Base-by-base conservation (phyloP, 2,888 invertebrate species). In the Trichogramma dendrolimi region DNA sequence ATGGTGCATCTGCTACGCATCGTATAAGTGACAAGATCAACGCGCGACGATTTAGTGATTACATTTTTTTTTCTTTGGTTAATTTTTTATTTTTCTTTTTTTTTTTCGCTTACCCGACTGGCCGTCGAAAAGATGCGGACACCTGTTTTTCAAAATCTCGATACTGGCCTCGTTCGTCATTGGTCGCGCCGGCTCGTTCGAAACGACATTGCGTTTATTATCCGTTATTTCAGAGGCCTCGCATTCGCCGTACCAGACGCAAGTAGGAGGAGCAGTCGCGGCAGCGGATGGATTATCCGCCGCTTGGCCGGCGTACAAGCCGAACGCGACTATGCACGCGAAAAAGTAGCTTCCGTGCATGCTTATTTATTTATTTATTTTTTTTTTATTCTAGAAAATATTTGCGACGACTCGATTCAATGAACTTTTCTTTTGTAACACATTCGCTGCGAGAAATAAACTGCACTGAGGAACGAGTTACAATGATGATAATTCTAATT, bases 171-270 rank as follows among this genome's bases (percentile, higher is more conserved):
- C 68, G 55, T 77, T 67, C 8, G 78, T 68, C 0, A 83, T 58
- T 0, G 77, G 62, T 65, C 71, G 53, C 64, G 83, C 72, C 10
- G 83, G 55, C 0, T 70, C 69, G 4, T 80, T 73, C 0, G 81
- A 75, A 1, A 79, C 69, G 58, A 84, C 85, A 63, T 83, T 79
- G 66, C 82, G 74, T n/a, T n/a, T n/a, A n/a, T n/a, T n/a, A n/a
- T n/a, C n/a, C n/a, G n/a, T n/a, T n/a, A n/a, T n/a, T n/a, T n/a
- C n/a, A n/a, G n/a, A n/a, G n/a, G n/a, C n/a, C n/a, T n/a, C n/a
- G 68, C 86, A 86, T 48, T 83, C 72, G 0, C 82, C 86, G 71
- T 85, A 86, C 87, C 85, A 85, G 55, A 85, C 78, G 72, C 88
- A 88, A n/a, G 62, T 63, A 42, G 27, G 27, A 27, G 27, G 27